These are phyloP conservation scores for Chaetogeoica ovagalla DNA, from an alignment of 2,888 invertebrate species.

Conservation along the genomic window DNA sequence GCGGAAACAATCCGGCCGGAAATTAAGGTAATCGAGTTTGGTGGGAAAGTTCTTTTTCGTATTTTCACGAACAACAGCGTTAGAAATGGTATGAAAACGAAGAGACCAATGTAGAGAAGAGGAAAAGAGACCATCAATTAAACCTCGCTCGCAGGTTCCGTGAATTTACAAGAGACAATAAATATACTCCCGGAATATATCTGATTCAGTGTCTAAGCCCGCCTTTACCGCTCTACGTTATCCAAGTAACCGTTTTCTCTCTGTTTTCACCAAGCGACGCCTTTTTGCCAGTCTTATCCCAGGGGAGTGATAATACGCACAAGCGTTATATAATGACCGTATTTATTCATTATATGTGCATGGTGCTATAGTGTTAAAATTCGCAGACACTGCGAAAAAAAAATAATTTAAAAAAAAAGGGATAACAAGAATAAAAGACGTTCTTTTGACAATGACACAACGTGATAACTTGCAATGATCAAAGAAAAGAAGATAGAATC, in stretches of 20 bases:
- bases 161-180: constrained; percentile 49
- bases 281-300: constrained; percentile 27
- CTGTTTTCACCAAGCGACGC: constrained; percentile 32
- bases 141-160: constrained; percentile 31
- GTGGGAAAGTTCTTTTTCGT: constrained; percentile 33
- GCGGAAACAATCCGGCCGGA: constrained; percentile 49
- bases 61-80: constrained; percentile 34
- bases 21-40: constrained; percentile 53
- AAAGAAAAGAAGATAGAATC: neutral
- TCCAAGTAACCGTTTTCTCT: constrained; percentile 22
- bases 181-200: constrained; percentile 49
- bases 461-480: neutral
- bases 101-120: neutral
- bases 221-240: neutral
- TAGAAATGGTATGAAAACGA: neutral
- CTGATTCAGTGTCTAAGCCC: constrained; percentile 42
- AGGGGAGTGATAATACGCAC: constrained; percentile 40
- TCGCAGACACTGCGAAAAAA: constrained; percentile 11
- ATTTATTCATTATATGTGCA: constrained; percentile 38
- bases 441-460: neutral
- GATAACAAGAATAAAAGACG: constrained; percentile 5
- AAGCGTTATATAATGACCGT: constrained; percentile 36
- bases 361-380: neutral
- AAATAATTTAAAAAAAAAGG: neutral
- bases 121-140: constrained; percentile 45